These are phyloP conservation scores for Aphelenchoides avenae DNA, from an alignment of 1,140 invertebrate genomes.

Conservation along the genomic window DNA sequence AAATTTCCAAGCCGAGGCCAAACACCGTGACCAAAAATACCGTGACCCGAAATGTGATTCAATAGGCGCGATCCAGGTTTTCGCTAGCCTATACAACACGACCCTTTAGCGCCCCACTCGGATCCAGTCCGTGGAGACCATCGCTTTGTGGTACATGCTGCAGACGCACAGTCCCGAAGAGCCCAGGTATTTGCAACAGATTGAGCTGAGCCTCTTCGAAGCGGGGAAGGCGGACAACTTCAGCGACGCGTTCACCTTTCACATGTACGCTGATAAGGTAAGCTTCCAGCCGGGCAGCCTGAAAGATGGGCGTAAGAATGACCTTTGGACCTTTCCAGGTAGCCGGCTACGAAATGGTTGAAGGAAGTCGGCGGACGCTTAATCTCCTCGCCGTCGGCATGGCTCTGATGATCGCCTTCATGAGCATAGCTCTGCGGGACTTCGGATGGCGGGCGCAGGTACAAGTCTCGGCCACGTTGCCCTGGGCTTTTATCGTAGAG, in stretches of 20 bases:
- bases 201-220: conserved; percentile 34
- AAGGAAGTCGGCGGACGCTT: conserved; percentile 18
- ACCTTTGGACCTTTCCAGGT: no score
- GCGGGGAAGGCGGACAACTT: conserved; percentile 23
- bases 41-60: no score
- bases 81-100: no score
- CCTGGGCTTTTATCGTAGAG: no score
- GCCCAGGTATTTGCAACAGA: conserved; percentile 4
- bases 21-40: no score
- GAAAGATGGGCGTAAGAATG: not conserved
- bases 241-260: conserved; percentile 16
- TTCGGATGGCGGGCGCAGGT: conserved; percentile 20
- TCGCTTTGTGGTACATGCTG: conserved; percentile 46
- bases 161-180: not conserved
- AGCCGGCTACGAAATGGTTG: conserved; percentile 44
- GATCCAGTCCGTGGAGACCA: conserved; percentile 14
- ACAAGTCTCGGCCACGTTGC: no score
- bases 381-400: conserved; percentile 30
- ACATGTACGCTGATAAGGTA: conserved; percentile 35
- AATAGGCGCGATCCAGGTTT: no score
- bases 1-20: no score
- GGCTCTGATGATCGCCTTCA: conserved; percentile 31
- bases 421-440: conserved; percentile 29
- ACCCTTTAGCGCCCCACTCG: no score
- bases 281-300: not conserved